A percentile compares a stretch with the other conserved stretches of the same genome.
Evolutionary conservation across 2,797 vertebrate genomes (phyloP).

Genomic region (Coluber constrictor): DNA sequence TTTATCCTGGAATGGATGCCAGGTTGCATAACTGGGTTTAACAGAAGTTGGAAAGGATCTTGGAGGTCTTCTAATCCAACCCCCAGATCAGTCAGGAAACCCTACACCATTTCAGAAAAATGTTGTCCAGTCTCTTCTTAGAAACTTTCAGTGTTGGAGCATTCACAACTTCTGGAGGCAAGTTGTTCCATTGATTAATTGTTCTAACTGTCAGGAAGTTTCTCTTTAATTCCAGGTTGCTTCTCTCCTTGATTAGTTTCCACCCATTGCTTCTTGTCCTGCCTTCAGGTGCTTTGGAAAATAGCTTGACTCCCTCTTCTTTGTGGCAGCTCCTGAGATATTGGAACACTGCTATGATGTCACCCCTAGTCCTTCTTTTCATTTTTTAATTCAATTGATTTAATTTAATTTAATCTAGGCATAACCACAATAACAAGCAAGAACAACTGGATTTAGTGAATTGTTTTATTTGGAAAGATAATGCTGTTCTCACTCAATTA

Average conservation of each 20-base stretch:
- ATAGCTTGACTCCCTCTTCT: not conserved
- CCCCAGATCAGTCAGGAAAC: not conserved
- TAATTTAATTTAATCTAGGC: not conserved
- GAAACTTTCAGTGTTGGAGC: not conserved
- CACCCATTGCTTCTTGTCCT: not conserved
- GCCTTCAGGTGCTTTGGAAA: not conserved
- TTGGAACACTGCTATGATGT: not conserved
- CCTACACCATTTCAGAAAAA: not conserved
- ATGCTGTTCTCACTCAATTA: not conserved
- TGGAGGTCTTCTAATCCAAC: not conserved
- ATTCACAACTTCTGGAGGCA: not conserved
- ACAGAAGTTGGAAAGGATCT: not conserved
- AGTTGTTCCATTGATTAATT: not conserved
- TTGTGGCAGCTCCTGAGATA: not conserved
- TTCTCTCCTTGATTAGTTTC: not conserved
- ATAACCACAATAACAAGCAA: not conserved
- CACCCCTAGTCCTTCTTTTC: not conserved
- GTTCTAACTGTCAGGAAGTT: not conserved
- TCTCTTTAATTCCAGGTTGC: not conserved
- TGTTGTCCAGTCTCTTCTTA: not conserved
- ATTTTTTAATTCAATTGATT: not conserved
- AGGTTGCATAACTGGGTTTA: not conserved
- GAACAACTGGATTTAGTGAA: not conserved
- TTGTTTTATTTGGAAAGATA: not conserved
- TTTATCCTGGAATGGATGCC: not conserved